phyloP scores from a whole-genome alignment of 2,113 vertebrate genomes.

The Gadus macrocephalus region DNA sequence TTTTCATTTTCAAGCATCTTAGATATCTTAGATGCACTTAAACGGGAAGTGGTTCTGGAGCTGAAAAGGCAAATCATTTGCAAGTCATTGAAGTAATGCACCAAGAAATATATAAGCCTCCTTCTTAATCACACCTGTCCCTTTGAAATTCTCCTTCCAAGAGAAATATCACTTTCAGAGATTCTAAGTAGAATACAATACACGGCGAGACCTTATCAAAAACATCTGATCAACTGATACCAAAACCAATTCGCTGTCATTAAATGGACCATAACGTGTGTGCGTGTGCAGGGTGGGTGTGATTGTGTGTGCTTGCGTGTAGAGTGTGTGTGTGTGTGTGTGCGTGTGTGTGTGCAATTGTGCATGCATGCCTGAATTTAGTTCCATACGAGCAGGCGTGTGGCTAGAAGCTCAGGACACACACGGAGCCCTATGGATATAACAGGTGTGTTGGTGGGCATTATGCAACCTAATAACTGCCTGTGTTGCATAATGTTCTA shows the following conservation, averaged over 20 bases:
- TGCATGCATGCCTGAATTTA: background rate
- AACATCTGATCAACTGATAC: too few relatives aligned
- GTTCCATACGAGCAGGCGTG: background rate
- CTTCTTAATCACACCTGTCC: constrained; percentile 17
- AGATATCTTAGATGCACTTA: constrained; percentile 11
- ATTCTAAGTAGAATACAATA: too few relatives aligned
- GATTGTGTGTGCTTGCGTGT: background rate
- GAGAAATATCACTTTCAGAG: constrained; percentile 24
- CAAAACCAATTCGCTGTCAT: too few relatives aligned
- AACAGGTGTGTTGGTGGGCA: background rate
- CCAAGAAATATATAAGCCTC: constrained; percentile 20
- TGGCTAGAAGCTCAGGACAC: too few relatives aligned
- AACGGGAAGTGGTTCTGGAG: background rate
- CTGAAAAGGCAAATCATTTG: constrained; percentile 8
- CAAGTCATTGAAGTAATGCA: constrained; percentile 19
- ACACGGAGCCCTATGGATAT: background rate
- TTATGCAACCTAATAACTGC: constrained; percentile 2
- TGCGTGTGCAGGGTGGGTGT: background rate
- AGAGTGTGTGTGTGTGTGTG: background rate
- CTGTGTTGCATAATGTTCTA: too few relatives aligned
- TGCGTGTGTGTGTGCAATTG: background rate
- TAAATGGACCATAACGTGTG: too few relatives aligned
- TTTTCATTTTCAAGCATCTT: constrained; percentile 25
- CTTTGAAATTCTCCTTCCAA: background rate
- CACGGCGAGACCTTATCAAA: too few relatives aligned